Evolutionary conservation across 2,888 invertebrate species (phyloP), one percentile per base, ranked within the genome.

Genomic region (Sesamia inferens): DNA sequence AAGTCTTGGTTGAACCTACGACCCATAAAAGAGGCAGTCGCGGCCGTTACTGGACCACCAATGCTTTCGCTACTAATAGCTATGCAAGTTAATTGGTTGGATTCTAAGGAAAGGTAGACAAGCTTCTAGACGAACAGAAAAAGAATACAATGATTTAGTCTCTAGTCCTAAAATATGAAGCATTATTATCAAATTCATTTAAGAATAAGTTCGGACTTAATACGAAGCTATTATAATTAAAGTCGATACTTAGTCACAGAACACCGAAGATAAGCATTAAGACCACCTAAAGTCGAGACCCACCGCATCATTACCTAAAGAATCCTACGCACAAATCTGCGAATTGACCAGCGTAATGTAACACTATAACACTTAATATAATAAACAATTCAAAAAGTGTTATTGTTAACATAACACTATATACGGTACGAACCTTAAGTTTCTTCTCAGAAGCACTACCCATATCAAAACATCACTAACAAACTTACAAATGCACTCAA

Each of bases 241-340:
- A 74, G 22, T 72, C 61, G 81, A 57, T 51, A 51, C n/a, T 65
- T 31, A 10, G 48, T 51, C 66, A 82, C 71, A 69, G 67, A 77
- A 83, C 77, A 82, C 71, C 77, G 66, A 51, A 84, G 83, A 87
- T 84, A 86, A 71, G 76, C 55, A 31, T 55, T 55, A 10, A 86
- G 91, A 91, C 91, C 91, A 91, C 91, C 91, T 78, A 80, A 77
- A 68, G 81, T 71, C 69, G 39, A 76, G 83, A 88, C 90, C 91
- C 81, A 90, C 91, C 90, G 84, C 88, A 86, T 84, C 78, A 82
- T 84, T 88, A 88, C 85, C 83, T 84, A 89, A 85, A 85, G 83
- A 89, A 89, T 85, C 92, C 91, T 93, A 94, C 94, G 93, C 94
- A 94, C 93, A 93, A 92, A 94, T 94, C 94, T 92, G 90, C 93